phyloP scores from a whole-genome alignment of 2,113 vertebrate species.

The Syngnathus scovelli region DNA sequence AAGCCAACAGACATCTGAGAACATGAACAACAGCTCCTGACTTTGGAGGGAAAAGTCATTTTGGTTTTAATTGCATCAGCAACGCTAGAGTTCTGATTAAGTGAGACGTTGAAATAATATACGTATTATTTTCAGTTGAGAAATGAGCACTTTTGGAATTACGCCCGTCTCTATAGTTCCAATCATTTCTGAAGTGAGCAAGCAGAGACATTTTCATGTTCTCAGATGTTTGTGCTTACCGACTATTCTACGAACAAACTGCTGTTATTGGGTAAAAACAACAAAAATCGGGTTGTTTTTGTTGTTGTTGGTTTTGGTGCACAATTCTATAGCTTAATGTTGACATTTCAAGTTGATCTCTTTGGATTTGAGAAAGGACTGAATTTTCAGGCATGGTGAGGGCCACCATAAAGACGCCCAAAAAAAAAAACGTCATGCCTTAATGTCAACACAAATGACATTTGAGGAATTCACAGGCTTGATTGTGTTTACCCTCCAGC shows the following conservation, averaged over 20 bases:
- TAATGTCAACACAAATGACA: not conserved
- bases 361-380: too few relatives aligned
- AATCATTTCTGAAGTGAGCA: not conserved
- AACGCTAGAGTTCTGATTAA: not conserved
- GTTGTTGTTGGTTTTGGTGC: not conserved
- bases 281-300: not conserved
- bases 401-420: too few relatives aligned
- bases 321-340: not conserved
- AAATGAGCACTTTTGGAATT: not conserved
- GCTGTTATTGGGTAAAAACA: conserved; percentile 27
- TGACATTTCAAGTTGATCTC: too few relatives aligned
- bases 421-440: not conserved
- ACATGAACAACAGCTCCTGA: not conserved
- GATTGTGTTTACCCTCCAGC: conserved; percentile 20
- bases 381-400: not conserved
- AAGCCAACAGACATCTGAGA: not conserved
- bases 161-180: not conserved
- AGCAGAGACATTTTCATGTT: not conserved
- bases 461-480: not conserved
- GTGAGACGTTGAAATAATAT: not conserved
- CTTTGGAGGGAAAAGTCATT: too few relatives aligned
- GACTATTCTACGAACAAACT: conserved; percentile 17
- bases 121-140: not conserved
- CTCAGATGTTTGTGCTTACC: conserved; percentile 1
- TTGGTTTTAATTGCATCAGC: not conserved